Evolutionary conservation across 2,888 invertebrate genomes (phyloP).

Genomic region (Calliphora vomitoria): DNA sequence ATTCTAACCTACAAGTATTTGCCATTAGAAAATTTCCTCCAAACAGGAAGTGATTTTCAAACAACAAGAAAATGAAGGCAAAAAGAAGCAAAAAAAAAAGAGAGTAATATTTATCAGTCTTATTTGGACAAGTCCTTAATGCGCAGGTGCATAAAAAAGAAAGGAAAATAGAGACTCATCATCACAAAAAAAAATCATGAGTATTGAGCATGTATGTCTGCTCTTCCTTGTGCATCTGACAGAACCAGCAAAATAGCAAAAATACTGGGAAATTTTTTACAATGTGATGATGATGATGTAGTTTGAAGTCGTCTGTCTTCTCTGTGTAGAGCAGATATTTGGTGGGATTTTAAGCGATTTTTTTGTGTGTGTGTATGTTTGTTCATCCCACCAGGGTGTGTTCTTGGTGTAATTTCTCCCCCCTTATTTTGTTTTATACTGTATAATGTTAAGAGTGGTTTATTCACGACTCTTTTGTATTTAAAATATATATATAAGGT

Average conservation of each 20-base stretch:
- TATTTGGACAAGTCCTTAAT: constrained; percentile 49
- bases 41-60: no score
- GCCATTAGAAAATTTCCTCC: no score
- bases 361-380: not conserved
- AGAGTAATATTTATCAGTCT: no score
- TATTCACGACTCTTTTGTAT: not conserved
- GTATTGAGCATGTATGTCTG: not conserved
- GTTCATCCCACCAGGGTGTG: constrained; percentile 71
- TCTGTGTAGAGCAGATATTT: not conserved
- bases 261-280: no score
- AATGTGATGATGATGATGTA: no score
- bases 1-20: no score
- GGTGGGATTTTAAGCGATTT: not conserved
- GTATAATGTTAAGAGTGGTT: constrained; percentile 36
- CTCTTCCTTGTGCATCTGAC: constrained; percentile 18
- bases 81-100: no score
- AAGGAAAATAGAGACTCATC: constrained; percentile 31
- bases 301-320: no score
- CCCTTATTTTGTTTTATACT: not conserved
- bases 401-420: constrained; percentile 65
- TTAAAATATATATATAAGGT: no score
- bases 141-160: constrained; percentile 61
- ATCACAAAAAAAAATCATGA: not conserved
- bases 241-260: no score
- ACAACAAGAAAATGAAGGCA: no score